Conservation (phyloP, 2,113 vertebrate species). For the Lasiurus borealis region DNA sequence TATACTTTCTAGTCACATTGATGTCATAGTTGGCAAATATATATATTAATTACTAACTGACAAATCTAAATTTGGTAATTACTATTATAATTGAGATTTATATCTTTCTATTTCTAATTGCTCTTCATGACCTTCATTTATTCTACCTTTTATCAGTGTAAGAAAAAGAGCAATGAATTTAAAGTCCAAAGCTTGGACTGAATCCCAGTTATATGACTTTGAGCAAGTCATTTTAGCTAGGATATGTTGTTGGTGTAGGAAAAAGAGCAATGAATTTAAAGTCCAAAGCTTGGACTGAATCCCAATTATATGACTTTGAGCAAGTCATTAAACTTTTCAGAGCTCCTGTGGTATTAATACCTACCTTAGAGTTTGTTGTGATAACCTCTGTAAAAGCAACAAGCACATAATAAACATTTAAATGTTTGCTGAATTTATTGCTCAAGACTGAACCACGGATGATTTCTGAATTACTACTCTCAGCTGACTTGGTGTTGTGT, state of each 20-base stretch:
- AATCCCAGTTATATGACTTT: constrained; percentile 45
- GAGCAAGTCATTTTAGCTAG: constrained; percentile 41
- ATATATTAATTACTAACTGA: background rate
- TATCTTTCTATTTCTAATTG: constrained; percentile 38
- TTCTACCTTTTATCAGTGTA: background rate
- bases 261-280: constrained; percentile 6
- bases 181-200: constrained; percentile 26
- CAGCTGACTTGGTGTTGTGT: constrained; percentile 48
- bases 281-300: constrained; percentile 36
- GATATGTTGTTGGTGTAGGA: background rate
- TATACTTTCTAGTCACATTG: background rate
- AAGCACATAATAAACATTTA: constrained; percentile 35
- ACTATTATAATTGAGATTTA: background rate
- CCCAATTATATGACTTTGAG: constrained; percentile 45
- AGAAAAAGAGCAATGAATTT: background rate
- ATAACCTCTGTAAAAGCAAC: constrained; percentile 73
- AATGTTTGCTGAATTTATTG: constrained; percentile 58
- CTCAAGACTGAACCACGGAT: constrained; percentile 11
- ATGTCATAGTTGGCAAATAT: background rate
- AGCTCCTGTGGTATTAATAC: background rate
- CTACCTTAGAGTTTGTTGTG: constrained; percentile 66
- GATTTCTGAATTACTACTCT: constrained; percentile 53
- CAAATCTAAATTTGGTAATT: background rate
- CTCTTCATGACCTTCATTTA: background rate
- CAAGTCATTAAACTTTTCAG: constrained; percentile 45